Conservation (phyloP, 2,797 vertebrate species). For the Fratercula arctica region DNA sequence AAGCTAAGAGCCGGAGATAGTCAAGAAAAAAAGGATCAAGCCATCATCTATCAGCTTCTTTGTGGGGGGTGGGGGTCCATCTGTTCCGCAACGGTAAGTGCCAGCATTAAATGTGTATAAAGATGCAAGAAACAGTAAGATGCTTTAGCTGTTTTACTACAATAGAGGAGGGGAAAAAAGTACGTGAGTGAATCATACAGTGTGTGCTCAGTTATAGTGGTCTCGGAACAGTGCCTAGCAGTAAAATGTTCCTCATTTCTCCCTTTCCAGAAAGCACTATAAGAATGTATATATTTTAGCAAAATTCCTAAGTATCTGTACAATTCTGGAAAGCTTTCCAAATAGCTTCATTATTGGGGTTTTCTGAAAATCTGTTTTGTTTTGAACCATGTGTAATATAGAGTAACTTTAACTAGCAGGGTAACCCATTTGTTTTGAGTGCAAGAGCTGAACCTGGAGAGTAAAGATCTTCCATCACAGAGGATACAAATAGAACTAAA, state of each 20-base stretch:
- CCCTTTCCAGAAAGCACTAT: background rate
- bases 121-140: background rate
- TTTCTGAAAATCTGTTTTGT: background rate
- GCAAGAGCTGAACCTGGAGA: background rate
- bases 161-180: background rate
- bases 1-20: background rate
- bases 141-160: background rate
- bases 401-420: background rate
- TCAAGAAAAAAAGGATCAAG: background rate
- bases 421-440: background rate
- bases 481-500: background rate
- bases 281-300: background rate
- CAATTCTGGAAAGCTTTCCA: background rate
- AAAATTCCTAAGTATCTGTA: background rate
- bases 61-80: background rate
- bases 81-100: conserved; percentile 68
- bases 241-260: background rate
- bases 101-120: background rate
- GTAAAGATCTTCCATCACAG: background rate
- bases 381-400: background rate
- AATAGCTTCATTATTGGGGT: background rate
- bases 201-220: background rate
- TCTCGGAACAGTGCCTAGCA: background rate
- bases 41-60: background rate
- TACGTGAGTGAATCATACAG: background rate